Percentiles rank a stretch among this genome's conserved stretches.
Evolutionary conservation across 2,113 vertebrate species (phyloP).

Genomic region (Illadopsis cleaveri): DNA sequence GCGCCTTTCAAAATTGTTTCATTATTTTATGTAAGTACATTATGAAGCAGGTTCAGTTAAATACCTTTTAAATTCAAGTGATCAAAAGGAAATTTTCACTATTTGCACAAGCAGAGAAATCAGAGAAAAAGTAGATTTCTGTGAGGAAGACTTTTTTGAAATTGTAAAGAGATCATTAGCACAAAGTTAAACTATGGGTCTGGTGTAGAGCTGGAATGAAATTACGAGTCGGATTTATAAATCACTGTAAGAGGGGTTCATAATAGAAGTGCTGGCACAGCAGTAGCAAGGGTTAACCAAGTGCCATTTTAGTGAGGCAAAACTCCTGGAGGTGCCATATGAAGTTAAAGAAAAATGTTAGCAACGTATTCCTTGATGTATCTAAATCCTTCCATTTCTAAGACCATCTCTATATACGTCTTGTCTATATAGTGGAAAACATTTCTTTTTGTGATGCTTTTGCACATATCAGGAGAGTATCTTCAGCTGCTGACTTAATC

Average conservation of each 20-base stretch:
- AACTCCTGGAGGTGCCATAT: neutral
- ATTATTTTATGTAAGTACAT: neutral
- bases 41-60: neutral
- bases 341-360: neutral
- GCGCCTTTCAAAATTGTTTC: neutral
- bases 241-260: neutral
- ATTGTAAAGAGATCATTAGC: neutral
- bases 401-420: neutral
- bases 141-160: neutral
- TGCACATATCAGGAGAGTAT: neutral
- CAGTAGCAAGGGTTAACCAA: neutral
- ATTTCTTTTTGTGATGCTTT: neutral
- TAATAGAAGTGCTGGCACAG: neutral
- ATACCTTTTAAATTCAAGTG: neutral
- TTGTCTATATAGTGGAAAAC: neutral
- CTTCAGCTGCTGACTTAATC: neutral
- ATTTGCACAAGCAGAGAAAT: neutral
- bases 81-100: neutral
- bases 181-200: neutral
- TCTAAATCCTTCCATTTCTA: neutral
- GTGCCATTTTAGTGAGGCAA: neutral
- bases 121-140: neutral
- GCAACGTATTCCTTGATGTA: neutral
- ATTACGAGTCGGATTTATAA: neutral
- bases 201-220: neutral